Conservation (phyloP, 2,113 vertebrate species). For the Nesospiza acunhae region DNA sequence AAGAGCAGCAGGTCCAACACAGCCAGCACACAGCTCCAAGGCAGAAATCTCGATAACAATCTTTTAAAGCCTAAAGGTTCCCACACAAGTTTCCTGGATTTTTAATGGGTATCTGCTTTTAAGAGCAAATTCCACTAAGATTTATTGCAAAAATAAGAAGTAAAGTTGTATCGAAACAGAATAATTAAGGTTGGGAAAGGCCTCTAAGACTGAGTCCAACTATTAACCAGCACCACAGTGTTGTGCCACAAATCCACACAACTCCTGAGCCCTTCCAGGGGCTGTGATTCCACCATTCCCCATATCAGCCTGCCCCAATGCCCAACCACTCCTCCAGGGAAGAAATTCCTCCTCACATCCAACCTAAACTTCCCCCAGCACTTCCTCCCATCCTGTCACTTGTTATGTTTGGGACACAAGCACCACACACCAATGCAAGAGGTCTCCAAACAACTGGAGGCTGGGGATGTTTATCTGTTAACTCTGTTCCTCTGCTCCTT, state of each 20-base stretch:
- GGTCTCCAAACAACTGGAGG: neutral
- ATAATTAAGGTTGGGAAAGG: neutral
- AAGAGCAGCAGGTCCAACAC: neutral
- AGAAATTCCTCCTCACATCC: neutral
- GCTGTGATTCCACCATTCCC: neutral
- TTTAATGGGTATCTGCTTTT: neutral
- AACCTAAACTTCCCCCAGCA: neutral
- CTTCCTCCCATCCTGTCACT: neutral
- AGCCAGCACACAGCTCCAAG: neutral
- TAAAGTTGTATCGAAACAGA: neutral
- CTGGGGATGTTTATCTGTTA: neutral
- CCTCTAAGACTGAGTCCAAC: fast-evolving
- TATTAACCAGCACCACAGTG: neutral
- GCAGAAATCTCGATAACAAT: fast-evolving
- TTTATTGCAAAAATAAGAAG: neutral
- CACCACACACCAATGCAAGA: neutral
- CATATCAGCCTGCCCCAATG: neutral
- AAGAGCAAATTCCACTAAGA: neutral
- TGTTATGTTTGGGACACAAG: neutral
- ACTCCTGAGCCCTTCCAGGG: neutral
- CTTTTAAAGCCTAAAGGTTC: neutral
- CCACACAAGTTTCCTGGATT: neutral
- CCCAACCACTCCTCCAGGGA: neutral
- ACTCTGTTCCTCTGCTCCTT: neutral
- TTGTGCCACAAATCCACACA: neutral